Evolutionary conservation across 64 coral and sea anemone genomes (phyloP), one percentile per base, ranked within the genome.

Genomic region (Porites australiensis): DNA sequence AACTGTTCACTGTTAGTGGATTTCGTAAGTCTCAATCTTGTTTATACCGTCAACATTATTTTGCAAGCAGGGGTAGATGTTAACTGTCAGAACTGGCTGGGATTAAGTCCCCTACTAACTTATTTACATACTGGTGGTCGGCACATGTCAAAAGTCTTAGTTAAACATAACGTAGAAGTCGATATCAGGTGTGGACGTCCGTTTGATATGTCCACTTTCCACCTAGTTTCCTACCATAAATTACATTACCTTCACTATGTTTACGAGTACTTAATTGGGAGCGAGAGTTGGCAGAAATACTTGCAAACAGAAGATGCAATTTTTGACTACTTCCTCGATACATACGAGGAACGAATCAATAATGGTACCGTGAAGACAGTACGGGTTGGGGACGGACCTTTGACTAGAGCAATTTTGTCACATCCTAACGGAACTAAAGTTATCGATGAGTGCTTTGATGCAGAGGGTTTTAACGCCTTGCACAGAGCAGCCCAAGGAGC

Each of bases 401-500:
- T 82, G 16, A 75, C 90, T 27, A 74, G 74, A 77, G 95, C 92
- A 0, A 91, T 97, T 70, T 60, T 91, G 18, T 87, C 85, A 51
- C 69, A 97, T 51, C 88, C 88, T 50, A 9, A 22, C 46, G 44
- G 92, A 6, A 65, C 59, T 58, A 75, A 83, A 9, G 58, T 97
- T 3, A 48, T 97, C 15, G 85, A 97, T 14, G 62, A 94, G 61
- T 97, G 95, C 21, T 18, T 94, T 13, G 95, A 97, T 77, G 60
- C 13, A 44, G 92, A 97, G 55, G 95, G 95, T 14, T 94, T 70
- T 48, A 94, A 77, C 4, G 53, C 89, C 19, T 22, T 97, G 9
- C 95, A 97, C 44, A 70, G 95, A 76, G 95, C 95, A 59, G 95
- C 92, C 21, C 95, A 97, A 12, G 95, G 95, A 8, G 92, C 91